Percentiles rank a stretch among this genome's conserved stretches.
Evolutionary conservation across 2,113 vertebrate genomes (phyloP).

Genomic region (Semicossyphus pulcher): DNA sequence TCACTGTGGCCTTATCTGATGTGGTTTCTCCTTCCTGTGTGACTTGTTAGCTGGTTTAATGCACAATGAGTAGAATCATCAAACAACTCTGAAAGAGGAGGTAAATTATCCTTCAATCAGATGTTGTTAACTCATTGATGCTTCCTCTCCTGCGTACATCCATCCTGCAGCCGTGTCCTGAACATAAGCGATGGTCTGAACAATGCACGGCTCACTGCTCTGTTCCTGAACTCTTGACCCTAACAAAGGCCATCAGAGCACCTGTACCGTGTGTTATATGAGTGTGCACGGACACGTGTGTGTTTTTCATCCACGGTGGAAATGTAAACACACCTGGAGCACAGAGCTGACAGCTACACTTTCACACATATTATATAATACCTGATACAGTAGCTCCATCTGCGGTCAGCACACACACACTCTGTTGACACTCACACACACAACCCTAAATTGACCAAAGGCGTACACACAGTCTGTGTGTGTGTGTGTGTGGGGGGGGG

Average conservation of each 20-base stretch:
- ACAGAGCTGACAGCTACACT: constrained; percentile 53
- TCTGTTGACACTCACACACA: constrained; percentile 44
- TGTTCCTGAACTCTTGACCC: constrained; percentile 41
- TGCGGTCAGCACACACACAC: constrained; percentile 34
- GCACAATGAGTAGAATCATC: constrained; percentile 13
- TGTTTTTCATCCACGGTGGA: constrained; percentile 41
- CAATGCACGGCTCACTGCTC: constrained; percentile 2
- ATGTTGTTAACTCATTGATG: constrained; percentile 8
- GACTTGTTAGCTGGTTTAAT: too few relatives aligned
- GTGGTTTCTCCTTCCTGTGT: neutral
- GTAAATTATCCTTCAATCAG: neutral
- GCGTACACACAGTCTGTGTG: constrained; percentile 33
- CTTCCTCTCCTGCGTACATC: constrained; percentile 26
- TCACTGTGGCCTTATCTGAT: neutral
- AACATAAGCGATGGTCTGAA: neutral
- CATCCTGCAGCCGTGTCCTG: neutral
- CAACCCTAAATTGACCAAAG: constrained; percentile 34
- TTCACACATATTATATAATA: constrained; percentile 70
- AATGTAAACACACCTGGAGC: constrained; percentile 77
- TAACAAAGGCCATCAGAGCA: constrained; percentile 4
- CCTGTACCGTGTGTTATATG: neutral
- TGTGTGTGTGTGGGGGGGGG: constrained; percentile 33
- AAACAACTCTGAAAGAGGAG: constrained; percentile 12
- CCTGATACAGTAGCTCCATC: constrained; percentile 43
- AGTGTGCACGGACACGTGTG: constrained; percentile 3